Percentiles rank a stretch among this genome's conserved stretches.
Conservation (phyloP, 2,888 invertebrate species). For the Autographa gamma region DNA sequence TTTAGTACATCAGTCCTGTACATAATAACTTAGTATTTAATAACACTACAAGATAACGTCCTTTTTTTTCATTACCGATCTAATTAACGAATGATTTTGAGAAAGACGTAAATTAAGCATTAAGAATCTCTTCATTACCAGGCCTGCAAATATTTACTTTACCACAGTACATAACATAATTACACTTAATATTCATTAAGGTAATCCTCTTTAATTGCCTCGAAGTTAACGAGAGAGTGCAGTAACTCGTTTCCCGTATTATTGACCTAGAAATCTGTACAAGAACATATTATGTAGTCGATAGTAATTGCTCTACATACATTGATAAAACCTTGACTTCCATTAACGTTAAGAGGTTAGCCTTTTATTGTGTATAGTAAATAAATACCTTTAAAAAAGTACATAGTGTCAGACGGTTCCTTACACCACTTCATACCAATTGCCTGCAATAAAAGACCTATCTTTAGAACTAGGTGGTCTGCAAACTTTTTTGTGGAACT, state of each 20-base stretch:
- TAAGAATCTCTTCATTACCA: neutral
- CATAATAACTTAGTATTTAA: too few relatives aligned
- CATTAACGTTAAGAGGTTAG: slow-evolving; percentile 2
- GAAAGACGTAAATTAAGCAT: neutral
- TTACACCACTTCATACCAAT: neutral
- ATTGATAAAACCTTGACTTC: slow-evolving; percentile 2
- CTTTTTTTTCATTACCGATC: too few relatives aligned
- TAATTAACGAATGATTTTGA: too few relatives aligned
- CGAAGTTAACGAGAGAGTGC: neutral
- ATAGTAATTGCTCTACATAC: slow-evolving; percentile 3
- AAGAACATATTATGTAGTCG: slow-evolving; percentile 1
- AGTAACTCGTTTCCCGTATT: neutral
- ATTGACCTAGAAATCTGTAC: neutral
- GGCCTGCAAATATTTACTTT: neutral
- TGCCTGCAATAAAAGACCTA: neutral
- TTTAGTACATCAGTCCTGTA: too few relatives aligned
- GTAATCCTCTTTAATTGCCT: neutral
- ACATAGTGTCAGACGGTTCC: neutral
- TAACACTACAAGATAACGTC: too few relatives aligned
- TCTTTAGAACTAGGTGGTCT: too few relatives aligned
- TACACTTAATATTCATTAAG: neutral
- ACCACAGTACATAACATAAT: neutral
- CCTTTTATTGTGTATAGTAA: neutral
- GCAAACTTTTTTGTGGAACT: too few relatives aligned
- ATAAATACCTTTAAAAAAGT: neutral